Evolutionary conservation across 2,797 vertebrate genomes (phyloP).

Genomic region (Liparis tanakae): DNA sequence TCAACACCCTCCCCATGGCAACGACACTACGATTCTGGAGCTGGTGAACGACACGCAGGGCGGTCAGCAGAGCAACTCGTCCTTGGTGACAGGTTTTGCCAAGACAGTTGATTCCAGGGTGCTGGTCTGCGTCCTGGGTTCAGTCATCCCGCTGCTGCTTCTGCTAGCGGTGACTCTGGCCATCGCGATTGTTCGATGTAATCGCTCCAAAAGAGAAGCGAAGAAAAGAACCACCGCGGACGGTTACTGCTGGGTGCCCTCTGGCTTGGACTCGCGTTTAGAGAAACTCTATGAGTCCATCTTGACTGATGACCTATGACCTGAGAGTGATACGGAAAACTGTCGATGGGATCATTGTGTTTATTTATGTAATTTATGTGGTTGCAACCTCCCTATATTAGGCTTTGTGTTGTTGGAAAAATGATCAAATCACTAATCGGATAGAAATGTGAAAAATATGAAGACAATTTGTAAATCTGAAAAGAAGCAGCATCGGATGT

Average conservation of each 20-base stretch:
- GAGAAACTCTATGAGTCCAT: constrained; percentile 77
- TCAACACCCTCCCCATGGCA: constrained; percentile 52
- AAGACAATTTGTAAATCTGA: neutral
- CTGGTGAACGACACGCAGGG: constrained; percentile 26
- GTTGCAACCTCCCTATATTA: neutral
- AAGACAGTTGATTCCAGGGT: constrained; percentile 41
- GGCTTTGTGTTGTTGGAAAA: neutral
- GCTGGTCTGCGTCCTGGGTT: constrained; percentile 75
- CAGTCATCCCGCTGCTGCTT: constrained; percentile 71
- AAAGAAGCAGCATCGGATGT: neutral
- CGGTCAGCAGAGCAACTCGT: constrained; percentile 25
- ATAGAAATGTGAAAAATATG: neutral
- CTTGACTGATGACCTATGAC: constrained; percentile 75
- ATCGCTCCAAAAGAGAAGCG: constrained; percentile 66
- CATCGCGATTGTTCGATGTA: constrained; percentile 70
- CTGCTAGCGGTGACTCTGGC: constrained; percentile 69
- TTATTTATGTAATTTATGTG: constrained; percentile 63
- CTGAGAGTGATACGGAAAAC: constrained; percentile 9
- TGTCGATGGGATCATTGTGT: neutral
- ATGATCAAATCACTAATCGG: neutral
- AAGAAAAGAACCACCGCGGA: constrained; percentile 76
- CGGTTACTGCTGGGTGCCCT: constrained; percentile 85
- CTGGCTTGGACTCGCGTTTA: constrained; percentile 74
- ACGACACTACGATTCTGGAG: constrained; percentile 19
- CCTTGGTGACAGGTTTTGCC: neutral